Evolutionary conservation across 2,113 vertebrate genomes (phyloP).

Genomic region (Rafetus swinhoei): DNA sequence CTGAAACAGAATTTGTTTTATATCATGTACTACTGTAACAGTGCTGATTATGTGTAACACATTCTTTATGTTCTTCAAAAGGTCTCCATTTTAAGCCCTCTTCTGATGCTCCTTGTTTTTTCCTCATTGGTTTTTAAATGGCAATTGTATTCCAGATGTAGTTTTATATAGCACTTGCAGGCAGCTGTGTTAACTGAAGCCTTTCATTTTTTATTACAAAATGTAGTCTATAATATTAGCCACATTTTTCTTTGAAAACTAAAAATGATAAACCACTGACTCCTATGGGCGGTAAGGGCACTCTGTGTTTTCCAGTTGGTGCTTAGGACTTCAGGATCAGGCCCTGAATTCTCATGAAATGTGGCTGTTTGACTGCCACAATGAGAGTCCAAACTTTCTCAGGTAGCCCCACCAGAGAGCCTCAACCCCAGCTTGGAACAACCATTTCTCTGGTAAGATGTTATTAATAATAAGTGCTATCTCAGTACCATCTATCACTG

Average conservation of each 20-base stretch:
- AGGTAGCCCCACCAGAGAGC: neutral
- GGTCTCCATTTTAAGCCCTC: slow-evolving; percentile 68
- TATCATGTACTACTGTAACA: slow-evolving; percentile 69
- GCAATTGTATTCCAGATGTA: slow-evolving; percentile 69
- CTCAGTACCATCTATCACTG: neutral
- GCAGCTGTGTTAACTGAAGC: slow-evolving; percentile 60
- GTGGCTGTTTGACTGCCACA: fast-evolving
- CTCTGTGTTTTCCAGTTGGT: slow-evolving; percentile 23
- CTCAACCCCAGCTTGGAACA: neutral
- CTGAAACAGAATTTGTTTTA: slow-evolving; percentile 78
- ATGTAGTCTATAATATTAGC: slow-evolving; percentile 42
- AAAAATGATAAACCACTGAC: slow-evolving; percentile 59
- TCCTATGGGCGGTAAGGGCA: slow-evolving; percentile 1
- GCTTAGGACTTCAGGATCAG: slow-evolving; percentile 37
- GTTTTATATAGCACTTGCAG: slow-evolving; percentile 38
- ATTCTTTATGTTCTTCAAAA: slow-evolving; percentile 70
- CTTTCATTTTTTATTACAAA: slow-evolving; percentile 72
- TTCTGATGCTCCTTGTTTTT: slow-evolving; percentile 74
- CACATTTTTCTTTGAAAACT: slow-evolving; percentile 60
- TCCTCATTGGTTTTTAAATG: slow-evolving; percentile 66
- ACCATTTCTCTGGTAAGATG: fast-evolving
- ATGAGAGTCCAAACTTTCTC: fast-evolving
- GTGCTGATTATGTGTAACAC: slow-evolving; percentile 76
- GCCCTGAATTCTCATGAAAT: slow-evolving; percentile 32
- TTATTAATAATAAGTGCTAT: neutral